Conservation (phyloP, 1,140 invertebrate species). For the Apis cerana region DNA sequence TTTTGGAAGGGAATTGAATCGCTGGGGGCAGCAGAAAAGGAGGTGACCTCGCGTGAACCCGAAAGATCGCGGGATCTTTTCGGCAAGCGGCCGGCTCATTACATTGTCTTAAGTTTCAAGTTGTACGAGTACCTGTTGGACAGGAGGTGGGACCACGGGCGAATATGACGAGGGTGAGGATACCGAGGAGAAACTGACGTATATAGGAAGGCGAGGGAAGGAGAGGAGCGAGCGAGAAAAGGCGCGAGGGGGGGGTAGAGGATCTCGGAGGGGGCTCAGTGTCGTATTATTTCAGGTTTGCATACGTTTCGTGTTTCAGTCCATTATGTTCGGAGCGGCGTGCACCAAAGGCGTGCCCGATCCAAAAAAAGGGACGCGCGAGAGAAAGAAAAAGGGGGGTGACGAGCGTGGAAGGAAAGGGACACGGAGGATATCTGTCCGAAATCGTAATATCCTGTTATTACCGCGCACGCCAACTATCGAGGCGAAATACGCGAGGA, state of each 20-base stretch:
- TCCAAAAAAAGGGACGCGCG: conserved; percentile 49
- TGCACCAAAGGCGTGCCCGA: conserved; percentile 24
- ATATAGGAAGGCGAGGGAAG: conserved; percentile 5
- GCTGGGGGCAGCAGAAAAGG: neutral
- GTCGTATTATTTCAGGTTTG: conserved; percentile 73
- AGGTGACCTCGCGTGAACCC: conserved; percentile 16
- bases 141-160: conserved; percentile 44
- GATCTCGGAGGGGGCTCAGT: conserved; percentile 54
- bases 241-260: conserved; percentile 9
- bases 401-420: neutral
- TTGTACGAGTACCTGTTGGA: conserved; percentile 53
- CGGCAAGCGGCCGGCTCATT: conserved; percentile 63
- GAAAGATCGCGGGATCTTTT: conserved; percentile 46
- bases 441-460: conserved; percentile 31
- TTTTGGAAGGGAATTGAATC: conserved; percentile 1
- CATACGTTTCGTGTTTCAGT: conserved; percentile 67
- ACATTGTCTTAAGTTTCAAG: conserved; percentile 73
- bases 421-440: conserved; percentile 25
- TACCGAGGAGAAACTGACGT: conserved; percentile 42
- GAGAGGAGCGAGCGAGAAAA: neutral
- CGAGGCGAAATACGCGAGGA: neutral
- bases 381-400: neutral
- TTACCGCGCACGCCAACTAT: conserved; percentile 3
- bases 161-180: conserved; percentile 66
- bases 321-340: conserved; percentile 60